Evolutionary conservation across 2,113 vertebrate species (phyloP), one percentile per base, ranked within the genome.

Genomic region (Myxocyprinus asiaticus): DNA sequence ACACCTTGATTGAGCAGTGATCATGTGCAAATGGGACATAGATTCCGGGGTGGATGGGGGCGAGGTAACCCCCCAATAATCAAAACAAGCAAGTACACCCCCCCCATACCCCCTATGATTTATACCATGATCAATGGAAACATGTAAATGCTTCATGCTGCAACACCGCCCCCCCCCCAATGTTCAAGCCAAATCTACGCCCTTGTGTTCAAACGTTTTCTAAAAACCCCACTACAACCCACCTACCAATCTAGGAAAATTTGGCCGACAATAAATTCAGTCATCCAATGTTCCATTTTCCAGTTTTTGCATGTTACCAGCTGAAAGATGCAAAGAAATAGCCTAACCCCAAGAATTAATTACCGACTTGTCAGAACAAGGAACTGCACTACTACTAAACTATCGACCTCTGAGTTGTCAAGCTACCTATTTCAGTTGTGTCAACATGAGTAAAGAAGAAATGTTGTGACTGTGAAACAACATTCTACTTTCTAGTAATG

Each of bases 1-100:
- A 65, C 33, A 22, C 59, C 62, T 76, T 76, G 62, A 76, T 66
- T 65, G 62, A 65, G 74, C 59, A 63, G 10, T 50, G 58, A n/a
- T n/a, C n/a, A n/a, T n/a, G n/a, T n/a, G n/a, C n/a, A n/a, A n/a
- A n/a, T n/a, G n/a, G n/a, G n/a, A n/a, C n/a, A n/a, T n/a, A n/a
- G n/a, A n/a, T n/a, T n/a, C n/a, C n/a, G n/a, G n/a, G n/a, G n/a
- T n/a, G n/a, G n/a, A n/a, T n/a, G n/a, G n/a, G n/a, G n/a, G n/a
- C n/a, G n/a, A n/a, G n/a, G n/a, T n/a, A n/a, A 63, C 72, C 22
- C 22, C 22, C 22, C 44, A 43, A 53, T 65, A 65, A 55, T 43
- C 8, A 4, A 6, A 59, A 74, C 59, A 72, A 73, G 42, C 70
- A 47, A 73, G 43, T 48, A n/a, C n/a, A n/a, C n/a, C n/a, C n/a